These are phyloP conservation scores for Bradynema listronoti DNA, from an alignment of 1,140 invertebrate species.

Conservation along the genomic window DNA sequence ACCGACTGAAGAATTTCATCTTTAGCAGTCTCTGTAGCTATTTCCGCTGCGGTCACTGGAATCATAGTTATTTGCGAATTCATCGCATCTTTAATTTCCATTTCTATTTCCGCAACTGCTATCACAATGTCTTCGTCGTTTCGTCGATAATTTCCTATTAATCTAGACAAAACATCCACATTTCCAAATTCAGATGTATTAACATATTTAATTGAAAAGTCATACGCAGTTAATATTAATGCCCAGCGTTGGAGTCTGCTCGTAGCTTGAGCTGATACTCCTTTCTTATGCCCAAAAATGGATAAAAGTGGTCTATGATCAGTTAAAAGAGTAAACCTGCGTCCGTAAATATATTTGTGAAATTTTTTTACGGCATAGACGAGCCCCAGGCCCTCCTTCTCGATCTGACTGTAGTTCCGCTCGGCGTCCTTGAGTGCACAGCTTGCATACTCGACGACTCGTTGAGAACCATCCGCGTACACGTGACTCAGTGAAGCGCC, in stretches of 20 bases:
- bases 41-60: not conserved
- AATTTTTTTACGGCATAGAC: constrained; percentile 16
- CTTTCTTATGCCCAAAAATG: constrained; percentile 17
- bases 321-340: constrained; percentile 11
- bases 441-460: constrained; percentile 59
- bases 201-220: constrained; percentile 16
- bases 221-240: constrained; percentile 12
- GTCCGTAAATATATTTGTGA: constrained; percentile 15
- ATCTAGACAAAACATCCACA: constrained; percentile 12
- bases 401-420: constrained; percentile 61
- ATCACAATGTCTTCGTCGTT: constrained; percentile 15
- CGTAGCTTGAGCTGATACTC: constrained; percentile 7
- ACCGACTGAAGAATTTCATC: not conserved
- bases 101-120: constrained; percentile 1
- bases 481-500: constrained; percentile 60
- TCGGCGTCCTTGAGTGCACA: constrained; percentile 59
- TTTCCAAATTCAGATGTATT: constrained; percentile 15
- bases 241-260: constrained; percentile 16
- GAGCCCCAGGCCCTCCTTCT: constrained; percentile 59
- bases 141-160: constrained; percentile 8
- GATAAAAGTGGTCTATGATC: constrained; percentile 16
- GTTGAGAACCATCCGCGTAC: constrained; percentile 55
- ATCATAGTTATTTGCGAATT: not conserved
- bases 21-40: not conserved
- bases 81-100: constrained; percentile 7